A percentile compares a stretch with the other conserved stretches of the same genome.
phyloP scores from a whole-genome alignment of 2,888 invertebrate genomes.

The Itoplectis maculator region DNA sequence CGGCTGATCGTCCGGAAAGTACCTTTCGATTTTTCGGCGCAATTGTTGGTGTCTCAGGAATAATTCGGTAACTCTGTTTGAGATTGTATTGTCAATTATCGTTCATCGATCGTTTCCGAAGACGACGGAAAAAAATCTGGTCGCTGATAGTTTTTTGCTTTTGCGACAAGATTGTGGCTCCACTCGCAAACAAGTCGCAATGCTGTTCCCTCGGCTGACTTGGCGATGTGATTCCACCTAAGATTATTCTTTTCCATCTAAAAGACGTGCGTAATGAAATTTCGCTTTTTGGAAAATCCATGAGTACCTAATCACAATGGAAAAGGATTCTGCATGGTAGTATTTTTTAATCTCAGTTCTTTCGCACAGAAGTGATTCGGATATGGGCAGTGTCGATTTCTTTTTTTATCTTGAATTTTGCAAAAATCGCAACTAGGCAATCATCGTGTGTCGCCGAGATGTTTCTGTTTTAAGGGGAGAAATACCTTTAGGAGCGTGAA shows the following conservation, averaged over 20 bases:
- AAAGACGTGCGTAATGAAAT: not conserved
- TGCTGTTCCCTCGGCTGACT: not conserved
- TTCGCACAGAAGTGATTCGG: not conserved
- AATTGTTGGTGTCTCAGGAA: not conserved
- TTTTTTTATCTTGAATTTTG: not conserved
- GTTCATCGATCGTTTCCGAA: not conserved
- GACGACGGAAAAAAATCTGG: slow-evolving; percentile 5
- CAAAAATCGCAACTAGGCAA: not conserved
- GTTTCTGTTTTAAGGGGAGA: not conserved
- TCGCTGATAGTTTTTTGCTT: not conserved
- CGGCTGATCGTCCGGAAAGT: not conserved
- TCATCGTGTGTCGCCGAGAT: not conserved
- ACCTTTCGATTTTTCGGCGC: not conserved
- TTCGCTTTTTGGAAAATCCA: not conserved
- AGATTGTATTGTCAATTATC: not conserved
- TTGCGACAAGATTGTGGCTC: not conserved
- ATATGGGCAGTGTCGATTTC: not conserved
- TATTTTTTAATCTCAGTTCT: not conserved
- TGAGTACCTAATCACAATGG: not conserved
- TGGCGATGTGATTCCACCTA: not conserved
- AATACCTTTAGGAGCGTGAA: no score
- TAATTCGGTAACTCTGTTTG: not conserved
- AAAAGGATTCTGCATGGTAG: not conserved
- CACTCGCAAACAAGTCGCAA: not conserved
- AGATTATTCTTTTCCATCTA: not conserved